Conservation (phyloP, 2,888 invertebrate genomes). For the Tolmerus cingulatus region DNA sequence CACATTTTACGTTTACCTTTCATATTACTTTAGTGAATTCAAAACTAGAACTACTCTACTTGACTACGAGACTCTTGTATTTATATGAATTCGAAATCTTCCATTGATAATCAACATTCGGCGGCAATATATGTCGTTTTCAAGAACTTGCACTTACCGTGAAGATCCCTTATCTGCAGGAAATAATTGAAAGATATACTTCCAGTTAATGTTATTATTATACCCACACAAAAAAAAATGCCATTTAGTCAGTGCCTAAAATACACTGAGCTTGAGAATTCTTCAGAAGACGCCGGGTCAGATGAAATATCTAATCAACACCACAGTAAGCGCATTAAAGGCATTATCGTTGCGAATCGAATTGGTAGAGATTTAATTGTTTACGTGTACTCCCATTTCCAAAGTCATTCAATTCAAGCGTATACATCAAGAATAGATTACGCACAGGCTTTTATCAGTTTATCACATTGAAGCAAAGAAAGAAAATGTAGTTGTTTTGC, state of each 20-base stretch:
- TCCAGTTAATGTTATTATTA: conserved; percentile 14
- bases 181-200: neutral
- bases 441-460: neutral
- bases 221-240: neutral
- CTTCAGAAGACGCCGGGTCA: neutral
- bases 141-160: neutral
- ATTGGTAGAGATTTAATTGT: neutral
- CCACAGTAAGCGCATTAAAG: neutral
- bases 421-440: neutral
- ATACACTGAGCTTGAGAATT: neutral
- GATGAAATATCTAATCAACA: neutral
- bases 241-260: neutral
- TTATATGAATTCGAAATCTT: neutral
- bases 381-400: neutral
- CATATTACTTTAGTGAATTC: neutral
- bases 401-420: neutral
- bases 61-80: neutral
- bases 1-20: neutral
- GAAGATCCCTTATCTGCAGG: neutral
- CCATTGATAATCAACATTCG: neutral
- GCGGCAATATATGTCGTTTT: neutral
- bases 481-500: neutral
- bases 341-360: neutral
- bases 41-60: neutral
- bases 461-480: neutral